These are phyloP conservation scores for Chelidonichthys spinosus DNA, from an alignment of 2,797 vertebrate genomes.

Conservation along the genomic window DNA sequence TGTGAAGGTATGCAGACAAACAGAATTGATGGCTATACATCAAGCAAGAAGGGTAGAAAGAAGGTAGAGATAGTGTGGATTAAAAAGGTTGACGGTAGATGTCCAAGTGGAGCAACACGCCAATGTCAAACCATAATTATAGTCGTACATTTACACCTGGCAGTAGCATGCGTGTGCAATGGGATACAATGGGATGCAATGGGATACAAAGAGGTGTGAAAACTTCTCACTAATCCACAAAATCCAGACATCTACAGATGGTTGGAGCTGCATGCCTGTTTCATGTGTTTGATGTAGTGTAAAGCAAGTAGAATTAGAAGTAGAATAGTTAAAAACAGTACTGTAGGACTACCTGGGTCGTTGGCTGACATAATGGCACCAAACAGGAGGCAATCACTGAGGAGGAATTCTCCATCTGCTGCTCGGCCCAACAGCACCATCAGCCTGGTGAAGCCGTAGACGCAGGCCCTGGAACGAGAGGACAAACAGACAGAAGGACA, in stretches of 20 bases:
- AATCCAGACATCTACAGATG: no score
- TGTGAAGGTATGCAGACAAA: not conserved
- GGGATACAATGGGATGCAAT: no score
- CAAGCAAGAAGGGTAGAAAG: not conserved
- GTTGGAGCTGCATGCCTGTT: no score
- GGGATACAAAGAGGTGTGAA: not conserved
- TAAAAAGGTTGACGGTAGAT: not conserved
- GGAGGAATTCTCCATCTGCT: constrained; percentile 84
- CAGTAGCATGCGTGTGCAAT: not conserved
- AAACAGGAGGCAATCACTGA: constrained; percentile 90
- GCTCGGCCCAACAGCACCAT: constrained; percentile 81
- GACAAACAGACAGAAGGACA: constrained; percentile 69
- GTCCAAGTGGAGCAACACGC: not conserved
- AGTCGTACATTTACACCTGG: not conserved
- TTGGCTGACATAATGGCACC: constrained; percentile 90
- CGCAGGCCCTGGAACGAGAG: constrained; percentile 81
- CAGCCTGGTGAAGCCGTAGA: constrained; percentile 89
- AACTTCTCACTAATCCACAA: no score
- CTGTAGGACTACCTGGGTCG: constrained; percentile 86
- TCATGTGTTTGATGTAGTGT: no score
- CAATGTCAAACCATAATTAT: not conserved
- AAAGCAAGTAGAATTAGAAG: no score
- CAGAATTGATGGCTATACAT: not conserved
- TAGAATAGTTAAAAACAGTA: no score
- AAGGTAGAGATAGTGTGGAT: not conserved